Base-by-base conservation (phyloP, 2,888 invertebrate genomes). In the Atethmia centrago region DNA sequence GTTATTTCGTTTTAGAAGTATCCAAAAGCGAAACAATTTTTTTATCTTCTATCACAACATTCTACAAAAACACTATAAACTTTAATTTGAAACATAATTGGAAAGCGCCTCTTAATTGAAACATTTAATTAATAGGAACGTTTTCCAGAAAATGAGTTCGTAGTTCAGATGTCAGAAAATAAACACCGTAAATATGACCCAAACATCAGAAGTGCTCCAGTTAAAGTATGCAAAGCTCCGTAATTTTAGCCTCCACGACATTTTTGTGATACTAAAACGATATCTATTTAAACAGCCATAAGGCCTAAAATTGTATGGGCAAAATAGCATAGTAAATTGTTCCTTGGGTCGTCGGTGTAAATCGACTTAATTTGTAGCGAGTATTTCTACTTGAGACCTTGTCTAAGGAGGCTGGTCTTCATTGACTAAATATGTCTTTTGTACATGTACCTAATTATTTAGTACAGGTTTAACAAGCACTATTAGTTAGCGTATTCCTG, bases 301-400 rank as follows among this genome's bases (percentile, higher is more conserved):
- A 76, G 45, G 63, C 28, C 42, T 28, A 58, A 14, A 73, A 69
- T 79, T 55, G 70, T 49, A 45, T 70, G 49, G 19, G 21, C 3
- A 16, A 71, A 71, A 25, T 65, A 56, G 25, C 45, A 28, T n/a
- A 59, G 31, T 72, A 77, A 77, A 77, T 75, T 73, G 66, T 82
- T 82, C n/a, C 53, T 77, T 71, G 69, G 70, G 73, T 69, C 59
- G 71, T 49, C 45, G 63, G 64, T 66, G 68, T 77, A 85, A 85
- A 85, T 82, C 71, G 68, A 77, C 71, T 82, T 79, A 82, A 79
- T 82, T 84, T 85, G 85, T 78, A 71, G 78, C 63, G 62, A 85
- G 82, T 72, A 74, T 71, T 84, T 82, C 66, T 67, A 68, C 77
- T 84, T 71, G 66, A 84, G 64, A 74, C 66, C 68, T 77, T 53